Evolutionary conservation across 2,113 vertebrate genomes (phyloP).

Genomic region (Tragelaphus buxtoni): DNA sequence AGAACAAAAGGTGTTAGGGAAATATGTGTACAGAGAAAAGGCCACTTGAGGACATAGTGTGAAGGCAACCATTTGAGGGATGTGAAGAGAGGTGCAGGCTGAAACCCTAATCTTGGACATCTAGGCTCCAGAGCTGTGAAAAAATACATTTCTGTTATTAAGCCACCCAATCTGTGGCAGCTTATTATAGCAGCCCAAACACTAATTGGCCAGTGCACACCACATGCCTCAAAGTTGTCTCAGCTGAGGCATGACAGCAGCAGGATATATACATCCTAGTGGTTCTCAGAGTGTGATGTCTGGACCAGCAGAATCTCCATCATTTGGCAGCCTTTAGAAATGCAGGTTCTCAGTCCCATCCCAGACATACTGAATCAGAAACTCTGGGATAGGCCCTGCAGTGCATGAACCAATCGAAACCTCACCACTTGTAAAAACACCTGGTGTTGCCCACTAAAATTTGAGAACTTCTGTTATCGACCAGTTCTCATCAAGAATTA

Average conservation of each 20-base stretch:
- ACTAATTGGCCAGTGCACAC: not conserved
- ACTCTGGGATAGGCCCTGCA: too few relatives aligned
- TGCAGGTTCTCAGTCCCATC: not conserved
- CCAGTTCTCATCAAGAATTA: not conserved
- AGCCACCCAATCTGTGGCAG: not conserved
- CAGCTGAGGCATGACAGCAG: not conserved
- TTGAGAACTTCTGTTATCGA: too few relatives aligned
- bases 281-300: not conserved
- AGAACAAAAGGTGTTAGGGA: not conserved
- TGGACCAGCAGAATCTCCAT: not conserved
- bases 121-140: not conserved
- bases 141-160: not conserved
- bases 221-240: not conserved
- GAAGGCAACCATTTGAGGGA: not conserved
- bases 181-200: not conserved
- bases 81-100: not conserved
- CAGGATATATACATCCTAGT: not conserved
- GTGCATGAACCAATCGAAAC: too few relatives aligned
- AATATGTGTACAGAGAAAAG: not conserved
- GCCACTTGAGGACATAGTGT: not conserved
- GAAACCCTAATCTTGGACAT: not conserved
- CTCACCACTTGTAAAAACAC: too few relatives aligned
- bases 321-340: not conserved
- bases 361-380: too few relatives aligned
- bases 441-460: too few relatives aligned